Percentiles rank a stretch among this genome's conserved stretches.
Evolutionary conservation across 1,140 invertebrate genomes (phyloP).

Genomic region (Anastatus disparis): DNA sequence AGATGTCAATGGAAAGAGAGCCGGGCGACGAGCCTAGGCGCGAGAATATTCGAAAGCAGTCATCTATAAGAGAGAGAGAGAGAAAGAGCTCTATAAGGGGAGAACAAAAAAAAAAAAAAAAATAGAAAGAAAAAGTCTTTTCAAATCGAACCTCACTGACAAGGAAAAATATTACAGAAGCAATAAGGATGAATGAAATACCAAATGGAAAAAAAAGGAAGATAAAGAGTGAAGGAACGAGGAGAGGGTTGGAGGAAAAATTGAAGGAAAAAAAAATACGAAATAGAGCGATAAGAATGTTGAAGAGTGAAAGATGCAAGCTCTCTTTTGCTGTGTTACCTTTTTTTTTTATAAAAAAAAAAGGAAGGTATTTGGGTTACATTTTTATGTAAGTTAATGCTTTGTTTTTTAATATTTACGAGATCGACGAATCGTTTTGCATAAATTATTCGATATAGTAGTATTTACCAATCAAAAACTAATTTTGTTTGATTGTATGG

Average conservation of each 20-base stretch:
- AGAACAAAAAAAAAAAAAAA: too few relatives aligned
- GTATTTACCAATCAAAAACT: too few relatives aligned
- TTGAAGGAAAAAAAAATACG: not conserved
- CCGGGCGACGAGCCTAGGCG: constrained; percentile 4
- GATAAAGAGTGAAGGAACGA: not conserved
- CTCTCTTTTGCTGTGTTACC: not conserved
- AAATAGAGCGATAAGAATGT: constrained; percentile 5
- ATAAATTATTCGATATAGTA: too few relatives aligned
- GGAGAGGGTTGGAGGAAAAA: not conserved
- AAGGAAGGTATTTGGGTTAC: too few relatives aligned
- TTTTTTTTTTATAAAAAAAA: too few relatives aligned
- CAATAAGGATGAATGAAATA: constrained; percentile 2
- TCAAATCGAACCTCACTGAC: constrained; percentile 4
- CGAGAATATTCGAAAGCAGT: constrained; percentile 29
- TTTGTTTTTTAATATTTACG: too few relatives aligned
- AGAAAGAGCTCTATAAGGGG: too few relatives aligned
- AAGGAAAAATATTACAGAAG: constrained; percentile 22
- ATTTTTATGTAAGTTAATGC: too few relatives aligned
- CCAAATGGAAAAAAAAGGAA: not conserved
- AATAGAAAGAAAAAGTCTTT: not conserved
- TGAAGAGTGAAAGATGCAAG: not conserved
- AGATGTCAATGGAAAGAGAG: constrained; percentile 16
- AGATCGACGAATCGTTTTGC: too few relatives aligned
- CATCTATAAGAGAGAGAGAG: constrained; percentile 6
- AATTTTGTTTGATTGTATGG: too few relatives aligned